Base-by-base conservation (phyloP, 2,888 invertebrate species). In the Pheosia gnoma region DNA sequence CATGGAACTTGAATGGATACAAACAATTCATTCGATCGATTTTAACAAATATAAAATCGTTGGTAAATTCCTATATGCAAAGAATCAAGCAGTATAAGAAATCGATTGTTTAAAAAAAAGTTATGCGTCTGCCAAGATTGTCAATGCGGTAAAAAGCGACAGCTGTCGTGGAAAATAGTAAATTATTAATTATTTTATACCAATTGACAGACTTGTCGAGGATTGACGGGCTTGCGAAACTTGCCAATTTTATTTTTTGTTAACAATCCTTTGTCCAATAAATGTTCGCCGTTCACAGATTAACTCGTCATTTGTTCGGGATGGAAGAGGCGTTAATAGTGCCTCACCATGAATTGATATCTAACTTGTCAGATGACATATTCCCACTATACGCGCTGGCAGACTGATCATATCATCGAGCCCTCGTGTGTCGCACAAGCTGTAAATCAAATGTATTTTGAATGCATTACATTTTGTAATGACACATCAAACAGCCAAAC, bases 391-490 rank as follows among this genome's bases (percentile, higher is more conserved):
- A 9, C 43, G 43, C 25, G 25, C 2, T 25, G 25, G 25, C 8
- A 9, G 43, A 8, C 43, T 43, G 43, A 43, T 43, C 43, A 9
- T 8, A 43, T 43, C 9, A 9, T 9, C 43, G 4, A 8, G 43
- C 43, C 8, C 10, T 9, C 25, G 25, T 25, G 8, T 43, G 43
- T 9, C 43, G 43, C 9, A 43, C 43, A 43, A 43, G 43, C 43
- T 43, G 8, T 8, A 9, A 43, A 43, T 43, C 8, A 43, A 43
- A 43, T 43, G 9, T 49, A 49, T 51, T 49, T 7, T 13, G n/a
- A 1, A 7, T 62, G 43, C 60, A 59, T 56, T 66, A 61, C 56
- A 38, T 45, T 71, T 60, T 53, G 49, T 56, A 61, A 39, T 60
- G 37, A 56, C 47, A 53, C 38, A 60, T 25, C 25, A 25, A 25